phyloP scores from a whole-genome alignment of 2,113 vertebrate species.

The Xiphophorus couchianus region DNA sequence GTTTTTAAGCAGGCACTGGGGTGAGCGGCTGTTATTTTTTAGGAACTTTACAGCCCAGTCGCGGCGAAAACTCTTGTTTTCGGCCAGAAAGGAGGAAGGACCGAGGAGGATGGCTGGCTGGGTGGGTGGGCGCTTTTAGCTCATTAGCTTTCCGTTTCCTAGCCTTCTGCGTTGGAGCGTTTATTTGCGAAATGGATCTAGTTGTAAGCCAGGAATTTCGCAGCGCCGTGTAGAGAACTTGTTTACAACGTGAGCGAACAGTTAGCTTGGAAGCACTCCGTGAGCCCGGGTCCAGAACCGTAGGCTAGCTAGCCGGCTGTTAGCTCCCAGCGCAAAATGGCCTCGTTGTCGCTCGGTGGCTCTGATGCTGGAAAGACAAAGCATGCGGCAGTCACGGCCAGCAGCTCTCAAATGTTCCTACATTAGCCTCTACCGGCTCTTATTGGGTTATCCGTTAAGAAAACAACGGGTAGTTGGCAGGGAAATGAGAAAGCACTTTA shows the following conservation, averaged over 20 bases:
- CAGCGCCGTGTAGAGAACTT: background rate
- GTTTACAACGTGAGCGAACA: background rate
- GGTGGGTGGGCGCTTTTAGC: slow-evolving; percentile 53
- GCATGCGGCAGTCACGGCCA: slow-evolving; percentile 61
- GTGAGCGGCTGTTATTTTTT: slow-evolving; percentile 20
- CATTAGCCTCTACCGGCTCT: fast-evolving
- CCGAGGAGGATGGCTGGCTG: slow-evolving; percentile 66
- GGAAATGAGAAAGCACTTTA: fast-evolving
- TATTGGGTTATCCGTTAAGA: fast-evolving
- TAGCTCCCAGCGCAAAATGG: slow-evolving; percentile 76
- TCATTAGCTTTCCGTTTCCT: slow-evolving; percentile 48
- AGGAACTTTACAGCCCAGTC: slow-evolving; percentile 41
- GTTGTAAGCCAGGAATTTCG: background rate
- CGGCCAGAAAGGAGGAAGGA: slow-evolving; percentile 62
- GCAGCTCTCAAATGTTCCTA: background rate
- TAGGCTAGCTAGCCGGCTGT: slow-evolving; percentile 55
- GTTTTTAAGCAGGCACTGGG: background rate
- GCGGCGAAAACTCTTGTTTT: slow-evolving; percentile 71
- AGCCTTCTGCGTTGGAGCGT: slow-evolving; percentile 5
- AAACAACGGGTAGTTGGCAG: fast-evolving
- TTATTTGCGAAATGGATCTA: background rate
- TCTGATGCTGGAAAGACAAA: slow-evolving; percentile 72
- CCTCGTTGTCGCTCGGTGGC: slow-evolving; percentile 69
- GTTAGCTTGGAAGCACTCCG: background rate
- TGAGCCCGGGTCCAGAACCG: background rate